Percentiles rank a stretch among this genome's conserved stretches.
Conservation (phyloP, 2,797 vertebrate species). For the Sciaenops ocellatus region DNA sequence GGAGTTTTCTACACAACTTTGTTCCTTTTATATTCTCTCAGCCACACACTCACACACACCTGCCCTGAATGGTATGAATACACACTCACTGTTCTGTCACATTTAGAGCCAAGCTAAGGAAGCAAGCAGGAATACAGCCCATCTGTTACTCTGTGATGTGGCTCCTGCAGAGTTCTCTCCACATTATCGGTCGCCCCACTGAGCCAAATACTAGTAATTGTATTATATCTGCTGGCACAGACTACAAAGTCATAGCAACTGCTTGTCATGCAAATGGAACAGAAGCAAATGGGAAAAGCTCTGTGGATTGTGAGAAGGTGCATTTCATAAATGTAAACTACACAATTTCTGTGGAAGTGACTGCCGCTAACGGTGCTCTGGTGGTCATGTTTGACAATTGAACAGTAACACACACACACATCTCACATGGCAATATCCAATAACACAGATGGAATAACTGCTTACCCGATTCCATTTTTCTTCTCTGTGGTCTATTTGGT, state of each 20-base stretch:
- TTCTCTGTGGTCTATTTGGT: neutral
- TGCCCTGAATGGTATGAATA: conserved; percentile 13
- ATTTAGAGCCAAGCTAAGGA: conserved; percentile 33
- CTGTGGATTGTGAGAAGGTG: conserved; percentile 23
- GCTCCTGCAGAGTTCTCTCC: conserved; percentile 51
- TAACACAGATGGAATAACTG: conserved; percentile 38
- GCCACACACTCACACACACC: neutral
- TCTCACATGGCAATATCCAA: conserved; percentile 14
- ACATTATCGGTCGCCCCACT: conserved; percentile 46
- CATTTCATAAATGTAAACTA: conserved; percentile 45
- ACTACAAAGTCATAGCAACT: conserved; percentile 60
- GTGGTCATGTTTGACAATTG: conserved; percentile 27
- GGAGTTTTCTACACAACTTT: neutral
- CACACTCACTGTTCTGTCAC: conserved; percentile 30
- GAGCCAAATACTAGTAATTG: conserved; percentile 61
- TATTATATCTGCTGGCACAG: conserved; percentile 55
- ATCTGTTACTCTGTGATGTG: conserved; percentile 61
- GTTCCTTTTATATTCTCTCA: neutral
- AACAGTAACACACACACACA: conserved; percentile 10
- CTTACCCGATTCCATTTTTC: neutral
- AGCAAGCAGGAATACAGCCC: conserved; percentile 36
- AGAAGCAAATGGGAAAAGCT: conserved; percentile 43
- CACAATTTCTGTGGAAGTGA: conserved; percentile 31
- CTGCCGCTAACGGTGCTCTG: conserved; percentile 18
- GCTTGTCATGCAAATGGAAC: conserved; percentile 43